Evolutionary conservation across 2,888 invertebrate species (phyloP), one percentile per base, ranked within the genome.

Genomic region (Beris morrisii): DNA sequence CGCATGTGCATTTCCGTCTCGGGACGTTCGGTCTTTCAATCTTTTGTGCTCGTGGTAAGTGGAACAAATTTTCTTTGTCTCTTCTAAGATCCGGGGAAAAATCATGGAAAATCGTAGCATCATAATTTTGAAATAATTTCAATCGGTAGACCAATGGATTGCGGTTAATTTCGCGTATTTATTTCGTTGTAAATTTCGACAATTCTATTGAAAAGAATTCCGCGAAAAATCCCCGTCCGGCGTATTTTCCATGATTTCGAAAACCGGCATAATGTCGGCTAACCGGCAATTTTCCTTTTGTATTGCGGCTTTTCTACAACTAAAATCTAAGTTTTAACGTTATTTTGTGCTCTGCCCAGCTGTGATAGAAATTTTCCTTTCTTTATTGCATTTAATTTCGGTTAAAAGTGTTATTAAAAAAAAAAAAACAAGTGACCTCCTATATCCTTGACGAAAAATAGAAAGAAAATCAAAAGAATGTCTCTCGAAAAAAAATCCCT

Each of bases 11-110:
- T 74, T 74, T 75, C 73, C 73, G 71, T 71, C 70, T 67, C 73
- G 72, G 71, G 69, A 74, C 74, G 75, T 67, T 76, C 76, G 74
- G 76, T 74, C 80, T 80, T 80, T 80, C 78, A 78, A 77, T 77
- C 76, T 79, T 78, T 75, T 76, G 79, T 75, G 77, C 77, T 80
- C 78, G 76, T 77, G 77, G 79, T 80, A 79, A 80, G 80, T 79
- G 78, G 76, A 75, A 74, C 73, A 73, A 70, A 73, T 72, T 73
- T 73, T 73, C 73, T 72, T 72, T 72, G 70, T 71, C 73, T 70
- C 71, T 71, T 68, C 70, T 70, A 73, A 75, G 75, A 76, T 76
- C 75, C 69, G 59, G 45, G 30, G 46, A 22, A 67, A 69, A 67
- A 61, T 69, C 64, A 59, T 68, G 68, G 58, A 66, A 68, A 68